Evolutionary conservation across 2,113 vertebrate species (phyloP).

Genomic region (Podiceps cristatus): DNA sequence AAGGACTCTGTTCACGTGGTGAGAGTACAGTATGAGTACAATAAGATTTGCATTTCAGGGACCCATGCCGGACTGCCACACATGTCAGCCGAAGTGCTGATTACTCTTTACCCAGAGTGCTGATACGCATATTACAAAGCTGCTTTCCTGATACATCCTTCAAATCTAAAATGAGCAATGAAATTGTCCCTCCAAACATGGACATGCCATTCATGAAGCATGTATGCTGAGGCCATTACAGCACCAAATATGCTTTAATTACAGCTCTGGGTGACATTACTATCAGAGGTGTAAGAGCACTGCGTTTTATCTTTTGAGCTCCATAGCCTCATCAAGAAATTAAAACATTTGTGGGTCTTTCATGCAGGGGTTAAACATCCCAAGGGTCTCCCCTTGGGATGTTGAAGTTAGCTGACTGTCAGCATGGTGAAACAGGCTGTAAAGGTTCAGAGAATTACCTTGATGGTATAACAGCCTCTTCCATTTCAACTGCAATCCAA

Average conservation of each 20-base stretch:
- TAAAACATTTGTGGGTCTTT: constrained; percentile 28
- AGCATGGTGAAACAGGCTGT: constrained; percentile 36
- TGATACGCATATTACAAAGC: neutral
- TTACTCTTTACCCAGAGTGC: neutral
- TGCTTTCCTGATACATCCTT: neutral
- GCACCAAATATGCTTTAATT: neutral
- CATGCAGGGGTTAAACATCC: neutral
- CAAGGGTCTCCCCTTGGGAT: neutral
- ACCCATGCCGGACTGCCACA: rapidly evolving
- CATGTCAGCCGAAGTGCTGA: neutral
- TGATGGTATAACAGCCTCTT: constrained; percentile 61
- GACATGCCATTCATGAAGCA: neutral
- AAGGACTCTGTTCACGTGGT: neutral
- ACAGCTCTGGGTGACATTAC: neutral
- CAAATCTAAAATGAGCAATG: neutral
- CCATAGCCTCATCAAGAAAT: constrained; percentile 42
- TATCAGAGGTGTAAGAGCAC: neutral
- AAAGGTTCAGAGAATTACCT: constrained; percentile 70
- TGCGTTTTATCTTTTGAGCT: neutral
- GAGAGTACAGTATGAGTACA: neutral
- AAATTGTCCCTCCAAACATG: neutral
- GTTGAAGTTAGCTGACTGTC: constrained; percentile 49
- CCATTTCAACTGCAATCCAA: constrained; percentile 66
- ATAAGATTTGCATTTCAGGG: neutral
- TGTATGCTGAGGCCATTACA: neutral